These are phyloP conservation scores for Cebus imitator DNA, from an alignment of 2,113 vertebrate genomes.

Conservation along the genomic window DNA sequence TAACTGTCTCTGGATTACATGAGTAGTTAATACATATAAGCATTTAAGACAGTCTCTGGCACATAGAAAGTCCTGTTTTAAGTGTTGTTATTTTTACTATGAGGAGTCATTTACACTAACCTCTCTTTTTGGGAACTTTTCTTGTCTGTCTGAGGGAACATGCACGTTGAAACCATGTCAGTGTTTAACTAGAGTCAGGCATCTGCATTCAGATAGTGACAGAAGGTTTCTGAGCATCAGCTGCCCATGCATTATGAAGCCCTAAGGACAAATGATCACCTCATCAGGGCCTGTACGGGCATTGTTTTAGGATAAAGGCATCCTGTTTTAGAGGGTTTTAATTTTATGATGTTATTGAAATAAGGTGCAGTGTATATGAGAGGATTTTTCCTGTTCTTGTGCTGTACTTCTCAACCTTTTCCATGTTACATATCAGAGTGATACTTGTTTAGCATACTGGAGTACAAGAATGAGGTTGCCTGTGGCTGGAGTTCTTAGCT, in stretches of 20 bases:
- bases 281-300: neutral
- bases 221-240: neutral
- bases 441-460: neutral
- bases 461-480: neutral
- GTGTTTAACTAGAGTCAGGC: neutral
- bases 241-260: neutral
- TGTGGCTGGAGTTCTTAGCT: neutral
- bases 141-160: neutral
- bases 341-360: neutral
- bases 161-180: neutral
- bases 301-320: slow-evolving; percentile 27
- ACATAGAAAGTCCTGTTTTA: neutral
- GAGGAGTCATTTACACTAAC: neutral
- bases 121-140: slow-evolving; percentile 9
- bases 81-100: neutral
- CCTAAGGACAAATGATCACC: neutral
- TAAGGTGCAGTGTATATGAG: neutral
- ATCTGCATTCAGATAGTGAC: neutral
- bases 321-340: neutral
- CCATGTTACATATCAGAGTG: neutral
- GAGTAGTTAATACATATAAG: neutral
- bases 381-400: neutral
- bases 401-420: slow-evolving; percentile 1
- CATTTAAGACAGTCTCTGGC: neutral
- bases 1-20: neutral